Evolutionary conservation across 2,113 vertebrate genomes (phyloP), one percentile per base, ranked within the genome.

Genomic region (Alexandromys fortis): DNA sequence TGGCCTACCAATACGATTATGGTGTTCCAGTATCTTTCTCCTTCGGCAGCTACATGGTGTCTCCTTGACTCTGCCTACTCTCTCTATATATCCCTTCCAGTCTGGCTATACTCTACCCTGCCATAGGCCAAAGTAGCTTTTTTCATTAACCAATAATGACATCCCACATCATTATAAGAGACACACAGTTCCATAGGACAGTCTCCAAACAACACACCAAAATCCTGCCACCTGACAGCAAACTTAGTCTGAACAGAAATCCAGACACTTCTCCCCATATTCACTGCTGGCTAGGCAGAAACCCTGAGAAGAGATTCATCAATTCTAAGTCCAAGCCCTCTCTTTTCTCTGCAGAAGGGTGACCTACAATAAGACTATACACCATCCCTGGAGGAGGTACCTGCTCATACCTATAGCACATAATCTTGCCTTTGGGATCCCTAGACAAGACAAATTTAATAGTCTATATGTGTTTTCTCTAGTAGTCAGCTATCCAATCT

Each of bases 271-370:
- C 67, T 73, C 21, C 16, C 30, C 63, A 45, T 17, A 61, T 91
- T 81, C 42, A 93, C 38, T 86, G 49, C 75, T 58, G 21, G 6
- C 86, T 12, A n/a, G 16, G 24, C 94, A 95, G 42, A 96, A 75
- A 5, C 16, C 58, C 38, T 87, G 9, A 77, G 16, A 85, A 12
- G 94, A 52, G 35, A 75, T 28, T 85, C 22, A 11, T 7, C 2
- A 19, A 61, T 22, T 86, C 9, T 94, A 7, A 6, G 73, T 45
- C 68, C 67, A 82, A 93, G 11, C 3, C 17, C 2, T 83, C 26
- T 1, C 70, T 61, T 86, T 79, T 47, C 19, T 61, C 38, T 14
- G 3, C 5, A 65, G 28, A 21, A 42, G 5, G 42, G 63, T 92
- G 77, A 70, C 7, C 49, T 77, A 75, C 2, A 24, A 24, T 65